Percentiles rank a stretch among this genome's conserved stretches.
These are phyloP conservation scores for Xenopus borealis DNA, from an alignment of 2,113 vertebrate genomes.

Conservation along the genomic window DNA sequence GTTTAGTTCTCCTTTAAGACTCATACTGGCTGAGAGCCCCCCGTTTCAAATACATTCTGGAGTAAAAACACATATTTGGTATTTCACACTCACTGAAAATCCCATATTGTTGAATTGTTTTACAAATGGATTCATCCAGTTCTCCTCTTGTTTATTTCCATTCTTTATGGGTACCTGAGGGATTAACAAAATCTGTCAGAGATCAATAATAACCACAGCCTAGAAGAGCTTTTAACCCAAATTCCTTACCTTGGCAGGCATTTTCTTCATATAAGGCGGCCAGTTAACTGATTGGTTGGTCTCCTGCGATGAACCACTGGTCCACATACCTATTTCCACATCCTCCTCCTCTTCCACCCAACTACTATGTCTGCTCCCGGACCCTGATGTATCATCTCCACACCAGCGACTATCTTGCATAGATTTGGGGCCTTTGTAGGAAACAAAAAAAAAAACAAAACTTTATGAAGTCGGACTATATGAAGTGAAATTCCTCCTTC, in stretches of 20 bases:
- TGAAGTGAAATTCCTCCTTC: too few species aligned
- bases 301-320: constrained; percentile 82
- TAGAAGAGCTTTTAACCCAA: not conserved
- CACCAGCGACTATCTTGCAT: constrained; percentile 92
- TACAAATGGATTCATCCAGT: constrained; percentile 92
- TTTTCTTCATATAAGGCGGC: constrained; percentile 85
- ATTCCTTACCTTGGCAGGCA: constrained; percentile 80
- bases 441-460: too few species aligned
- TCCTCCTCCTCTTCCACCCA: constrained; percentile 98
- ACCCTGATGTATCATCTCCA: constrained; percentile 76
- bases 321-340: constrained; percentile 97
- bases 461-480: too few species aligned
- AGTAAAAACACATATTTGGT: not conserved
- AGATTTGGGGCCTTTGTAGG: constrained; percentile 79
- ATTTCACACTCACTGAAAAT: constrained; percentile 78
- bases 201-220: not conserved
- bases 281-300: constrained; percentile 82
- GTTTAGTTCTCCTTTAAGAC: too few species aligned
- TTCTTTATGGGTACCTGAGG: constrained; percentile 87
- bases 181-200: constrained; percentile 15
- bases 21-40: too few species aligned
- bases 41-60: too few species aligned
- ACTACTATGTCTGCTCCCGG: constrained; percentile 70
- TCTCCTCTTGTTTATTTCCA: constrained; percentile 87
- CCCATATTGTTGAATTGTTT: constrained; percentile 92